A percentile compares a stretch with the other conserved stretches of the same genome.
Evolutionary conservation across 2,113 vertebrate species (phyloP).

Genomic region (Scytalopus superciliaris): DNA sequence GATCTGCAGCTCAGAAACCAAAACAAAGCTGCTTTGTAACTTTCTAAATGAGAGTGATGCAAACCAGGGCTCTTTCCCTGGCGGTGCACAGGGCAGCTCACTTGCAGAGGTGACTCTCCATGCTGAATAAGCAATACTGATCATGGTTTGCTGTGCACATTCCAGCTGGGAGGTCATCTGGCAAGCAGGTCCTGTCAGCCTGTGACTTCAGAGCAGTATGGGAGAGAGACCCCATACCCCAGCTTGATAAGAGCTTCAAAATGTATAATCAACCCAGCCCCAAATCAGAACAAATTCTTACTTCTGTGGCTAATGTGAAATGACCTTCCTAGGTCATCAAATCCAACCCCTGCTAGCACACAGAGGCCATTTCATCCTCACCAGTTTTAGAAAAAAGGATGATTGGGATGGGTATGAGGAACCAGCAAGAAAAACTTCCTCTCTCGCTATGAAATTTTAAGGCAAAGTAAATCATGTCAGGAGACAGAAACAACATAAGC

Average conservation of each 20-base stretch:
- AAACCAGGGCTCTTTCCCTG: background rate
- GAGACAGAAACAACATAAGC: fast-evolving
- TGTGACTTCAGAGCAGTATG: background rate
- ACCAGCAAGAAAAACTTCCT: background rate
- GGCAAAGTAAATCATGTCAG: background rate
- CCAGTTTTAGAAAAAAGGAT: background rate
- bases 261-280: background rate
- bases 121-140: background rate
- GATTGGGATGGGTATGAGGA: background rate
- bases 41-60: background rate
- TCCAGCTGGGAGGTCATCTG: background rate
- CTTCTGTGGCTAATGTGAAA: background rate
- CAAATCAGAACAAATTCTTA: background rate
- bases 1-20: background rate
- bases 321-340: background rate
- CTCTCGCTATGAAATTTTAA: background rate
- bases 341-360: background rate
- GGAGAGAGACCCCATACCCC: background rate
- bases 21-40: background rate
- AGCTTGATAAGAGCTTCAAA: background rate
- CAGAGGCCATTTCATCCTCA: background rate
- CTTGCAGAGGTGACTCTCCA: background rate
- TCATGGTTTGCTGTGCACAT: background rate
- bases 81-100: background rate
- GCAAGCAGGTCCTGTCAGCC: background rate